Evolutionary conservation across 23 tunicate species (phyloP).

Genomic region (Trididemnum clinides): DNA sequence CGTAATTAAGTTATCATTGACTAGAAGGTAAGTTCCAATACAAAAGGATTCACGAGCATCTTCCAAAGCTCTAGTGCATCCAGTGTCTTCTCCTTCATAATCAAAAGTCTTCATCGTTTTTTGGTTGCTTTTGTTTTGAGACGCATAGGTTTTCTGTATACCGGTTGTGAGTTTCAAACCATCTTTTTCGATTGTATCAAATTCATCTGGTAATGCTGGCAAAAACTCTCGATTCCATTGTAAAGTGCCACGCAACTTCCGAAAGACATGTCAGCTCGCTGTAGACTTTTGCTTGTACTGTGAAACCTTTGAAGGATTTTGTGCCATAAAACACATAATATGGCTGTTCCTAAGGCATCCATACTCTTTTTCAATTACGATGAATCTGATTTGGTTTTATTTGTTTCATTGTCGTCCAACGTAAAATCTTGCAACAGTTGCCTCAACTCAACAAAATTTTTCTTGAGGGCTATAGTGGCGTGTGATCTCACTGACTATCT

Average conservation of each 20-base stretch:
- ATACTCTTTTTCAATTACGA: conserved; percentile 19
- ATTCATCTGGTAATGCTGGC: background rate
- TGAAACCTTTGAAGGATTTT: conserved; percentile 17
- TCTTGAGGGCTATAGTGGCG: conserved; percentile 8
- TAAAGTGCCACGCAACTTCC: conserved; percentile 20
- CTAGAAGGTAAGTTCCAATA: conserved; percentile 19
- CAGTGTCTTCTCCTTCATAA: conserved; percentile 12
- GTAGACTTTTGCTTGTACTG: conserved; percentile 16
- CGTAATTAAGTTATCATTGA: conserved; percentile 7
- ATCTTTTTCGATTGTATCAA: conserved; percentile 1
- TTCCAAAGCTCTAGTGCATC: conserved; percentile 1
- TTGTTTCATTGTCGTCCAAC: conserved; percentile 21
- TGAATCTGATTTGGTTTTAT: background rate
- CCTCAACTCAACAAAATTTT: conserved; percentile 27
- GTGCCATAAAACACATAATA: conserved; percentile 18
- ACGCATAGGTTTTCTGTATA: conserved; percentile 19
- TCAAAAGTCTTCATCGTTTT: conserved; percentile 15
- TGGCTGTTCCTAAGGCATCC: conserved; percentile 17
- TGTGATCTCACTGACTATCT: conserved; percentile 20
- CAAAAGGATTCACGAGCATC: conserved; percentile 27
- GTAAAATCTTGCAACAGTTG: conserved; percentile 25
- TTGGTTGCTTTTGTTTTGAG: conserved; percentile 23
- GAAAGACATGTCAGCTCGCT: conserved; percentile 10
- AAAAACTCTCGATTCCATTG: conserved; percentile 25
- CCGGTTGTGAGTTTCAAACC: conserved; percentile 20